Evolutionary conservation across 2,888 invertebrate genomes (phyloP).

Genomic region (Cynaeus angustus): DNA sequence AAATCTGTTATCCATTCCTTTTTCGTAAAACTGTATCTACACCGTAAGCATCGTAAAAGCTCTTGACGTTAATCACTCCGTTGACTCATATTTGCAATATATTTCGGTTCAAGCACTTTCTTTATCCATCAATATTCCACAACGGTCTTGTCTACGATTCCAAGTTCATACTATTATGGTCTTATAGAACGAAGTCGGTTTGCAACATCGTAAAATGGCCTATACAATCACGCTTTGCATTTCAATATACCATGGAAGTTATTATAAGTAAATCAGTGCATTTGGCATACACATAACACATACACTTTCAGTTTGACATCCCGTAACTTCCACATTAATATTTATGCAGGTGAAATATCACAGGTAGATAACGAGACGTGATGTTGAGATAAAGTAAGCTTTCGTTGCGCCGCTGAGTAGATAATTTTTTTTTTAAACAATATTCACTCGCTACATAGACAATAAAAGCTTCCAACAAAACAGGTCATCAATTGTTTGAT

Average conservation of each 20-base stretch:
- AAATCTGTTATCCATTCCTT: no score
- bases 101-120: not conserved
- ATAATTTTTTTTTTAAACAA: slow-evolving; percentile 5
- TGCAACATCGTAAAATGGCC: slow-evolving; percentile 49
- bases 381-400: slow-evolving; percentile 23
- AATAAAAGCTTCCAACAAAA: no score
- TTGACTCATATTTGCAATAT: no score
- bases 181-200: slow-evolving; percentile 42
- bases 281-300: slow-evolving; percentile 24
- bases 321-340: slow-evolving; percentile 42
- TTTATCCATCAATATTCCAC: slow-evolving; percentile 5
- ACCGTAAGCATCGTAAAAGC: no score
- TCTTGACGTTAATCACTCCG: no score
- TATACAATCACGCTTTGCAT: slow-evolving; percentile 45
- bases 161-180: slow-evolving; percentile 40
- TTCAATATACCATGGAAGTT: slow-evolving; percentile 45
- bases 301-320: slow-evolving; percentile 32
- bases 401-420: slow-evolving; percentile 29
- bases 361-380: slow-evolving; percentile 40
- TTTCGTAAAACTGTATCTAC: no score
- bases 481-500: no score
- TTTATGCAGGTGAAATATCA: slow-evolving; percentile 28
- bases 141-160: slow-evolving; percentile 17
- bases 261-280: slow-evolving; percentile 49
- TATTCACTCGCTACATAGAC: no score